These are phyloP conservation scores for Taenaris catops DNA, from an alignment of 2,888 invertebrate genomes.

Conservation along the genomic window DNA sequence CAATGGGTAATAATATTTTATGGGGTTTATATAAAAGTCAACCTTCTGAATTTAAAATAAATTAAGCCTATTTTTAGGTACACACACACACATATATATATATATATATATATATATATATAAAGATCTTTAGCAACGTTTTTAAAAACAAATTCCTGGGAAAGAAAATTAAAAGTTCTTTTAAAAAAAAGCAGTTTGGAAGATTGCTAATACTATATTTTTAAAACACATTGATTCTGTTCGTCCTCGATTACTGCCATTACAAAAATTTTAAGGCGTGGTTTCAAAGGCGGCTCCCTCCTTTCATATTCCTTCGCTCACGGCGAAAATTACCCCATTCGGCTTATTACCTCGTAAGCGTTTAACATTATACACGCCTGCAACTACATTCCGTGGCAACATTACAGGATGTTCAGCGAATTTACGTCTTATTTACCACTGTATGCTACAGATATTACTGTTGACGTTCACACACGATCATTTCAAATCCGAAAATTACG, in stretches of 20 bases:
- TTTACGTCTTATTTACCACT: constrained; percentile 4
- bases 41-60: too few species aligned
- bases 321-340: constrained; percentile 64
- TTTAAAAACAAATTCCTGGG: too few species aligned
- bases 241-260: constrained; percentile 16
- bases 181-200: too few species aligned
- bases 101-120: too few species aligned
- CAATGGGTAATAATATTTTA: constrained; percentile 61
- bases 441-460: too few species aligned
- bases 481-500: too few species aligned
- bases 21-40: constrained; percentile 64
- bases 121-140: too few species aligned
- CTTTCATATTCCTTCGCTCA: constrained; percentile 42
- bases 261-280: constrained; percentile 56
- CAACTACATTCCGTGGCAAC: constrained; percentile 5
- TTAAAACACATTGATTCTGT: constrained; percentile 3
- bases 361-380: constrained; percentile 6
- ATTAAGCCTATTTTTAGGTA: too few species aligned
- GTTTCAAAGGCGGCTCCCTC: constrained; percentile 49
- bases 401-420: constrained; percentile 4
- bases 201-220: too few species aligned
- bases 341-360: constrained; percentile 17
- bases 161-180: too few species aligned
- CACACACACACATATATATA: too few species aligned
- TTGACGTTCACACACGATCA: too few species aligned